Evolutionary conservation across 2,113 vertebrate species (phyloP).

Genomic region (Etia nguti): DNA sequence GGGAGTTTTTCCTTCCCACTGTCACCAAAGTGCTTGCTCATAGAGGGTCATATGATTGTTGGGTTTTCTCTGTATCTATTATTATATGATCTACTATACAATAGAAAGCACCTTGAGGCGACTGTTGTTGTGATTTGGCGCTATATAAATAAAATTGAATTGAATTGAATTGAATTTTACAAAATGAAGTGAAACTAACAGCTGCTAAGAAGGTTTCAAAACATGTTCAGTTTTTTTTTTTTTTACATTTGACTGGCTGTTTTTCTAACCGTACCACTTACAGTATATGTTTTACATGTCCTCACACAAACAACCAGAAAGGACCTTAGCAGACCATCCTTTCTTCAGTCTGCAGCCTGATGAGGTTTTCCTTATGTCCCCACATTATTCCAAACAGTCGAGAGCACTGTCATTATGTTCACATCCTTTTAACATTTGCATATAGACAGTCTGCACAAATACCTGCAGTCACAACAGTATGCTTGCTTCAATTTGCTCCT

Average conservation of each 20-base stretch:
- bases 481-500: slow-evolving; percentile 49
- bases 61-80: no score
- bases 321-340: background rate
- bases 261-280: background rate
- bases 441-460: slow-evolving; percentile 67
- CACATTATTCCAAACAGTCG: slow-evolving; percentile 21
- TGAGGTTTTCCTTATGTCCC: background rate
- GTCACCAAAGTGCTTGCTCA: no score
- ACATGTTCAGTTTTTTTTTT: background rate
- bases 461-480: slow-evolving; percentile 45
- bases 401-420: slow-evolving; percentile 42
- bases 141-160: no score
- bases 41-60: no score
- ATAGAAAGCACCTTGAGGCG: no score
- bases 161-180: no score
- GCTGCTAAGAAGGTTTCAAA: background rate
- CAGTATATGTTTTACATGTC: background rate
- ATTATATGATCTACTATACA: no score
- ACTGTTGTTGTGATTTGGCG: no score
- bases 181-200: background rate
- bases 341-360: background rate
- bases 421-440: slow-evolving; percentile 67
- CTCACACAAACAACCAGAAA: background rate
- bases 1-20: no score
- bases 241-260: background rate